Base-by-base conservation (phyloP, 2,797 vertebrate species). In the Enteromius paludinosus region DNA sequence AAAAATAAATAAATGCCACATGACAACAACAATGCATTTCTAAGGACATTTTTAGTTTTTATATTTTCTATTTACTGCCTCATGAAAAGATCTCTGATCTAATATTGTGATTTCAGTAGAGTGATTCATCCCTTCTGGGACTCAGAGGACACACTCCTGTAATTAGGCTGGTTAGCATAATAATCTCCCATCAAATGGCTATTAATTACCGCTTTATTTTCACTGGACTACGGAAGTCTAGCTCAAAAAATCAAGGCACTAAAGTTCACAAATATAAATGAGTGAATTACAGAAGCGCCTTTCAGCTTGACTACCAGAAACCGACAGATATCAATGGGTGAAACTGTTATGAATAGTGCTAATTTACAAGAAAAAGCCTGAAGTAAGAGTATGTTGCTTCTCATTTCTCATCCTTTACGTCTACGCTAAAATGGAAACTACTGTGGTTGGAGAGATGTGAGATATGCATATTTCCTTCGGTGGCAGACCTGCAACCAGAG, bases 181-280 rank as follows among this genome's bases (percentile, higher is more conserved):
- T 87, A 83, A 88, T 85, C 49, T 45, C 47, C 77, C 78, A 87
- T 87, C 85, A 83, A 88, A 86, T 71, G 81, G 45, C 81, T 78
- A 86, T 87, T 85, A 83, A 85, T 85, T 78, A 70, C 65, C 10
- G 20, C 62, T 56, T 80, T 73, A 56, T 52, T 83, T 78, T 74
- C 70, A 45, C 43, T 65, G 65, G n/a, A 73, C 12, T n/a, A 11
- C 4, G 6, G n/a, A 33, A 35, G 72, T 54, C 45, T 5, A 47
- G 41, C 76, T 61, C n/a, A 14, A 69, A 35, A 35, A 28, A 23
- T 69, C 35, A 52, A 41, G 65, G 4, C 18, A 70, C 35, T 69
- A n/a, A 30, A 49, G 20, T 38, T 28, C 4, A 65, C 49, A 59
- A 52, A 52, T 30, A 52, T n/a, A 38, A 49, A 33, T 17, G 12